Conservation (phyloP, 2,113 vertebrate species). For the Rhineura floridana region DNA sequence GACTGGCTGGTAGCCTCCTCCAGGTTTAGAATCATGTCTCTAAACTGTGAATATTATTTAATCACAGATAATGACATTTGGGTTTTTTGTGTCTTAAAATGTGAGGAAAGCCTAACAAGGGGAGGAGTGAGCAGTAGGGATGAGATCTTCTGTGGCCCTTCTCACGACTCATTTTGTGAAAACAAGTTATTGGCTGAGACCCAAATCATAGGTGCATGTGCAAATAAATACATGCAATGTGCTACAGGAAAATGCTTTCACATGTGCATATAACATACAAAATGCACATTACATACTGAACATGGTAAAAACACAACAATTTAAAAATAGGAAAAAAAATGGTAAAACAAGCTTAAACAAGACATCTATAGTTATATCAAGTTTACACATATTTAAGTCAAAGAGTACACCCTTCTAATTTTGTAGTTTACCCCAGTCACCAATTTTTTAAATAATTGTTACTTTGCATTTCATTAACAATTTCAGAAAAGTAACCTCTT, state of each 20-base stretch:
- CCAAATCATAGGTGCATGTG: not conserved
- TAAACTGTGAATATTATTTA: not conserved
- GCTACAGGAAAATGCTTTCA: not conserved
- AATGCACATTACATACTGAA: too few species aligned
- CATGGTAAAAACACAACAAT: too few species aligned
- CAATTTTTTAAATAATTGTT: too few species aligned
- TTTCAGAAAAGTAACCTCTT: too few species aligned
- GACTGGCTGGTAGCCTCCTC: not conserved
- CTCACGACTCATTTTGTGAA: not conserved
- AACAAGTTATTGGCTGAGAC: not conserved
- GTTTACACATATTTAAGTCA: too few species aligned
- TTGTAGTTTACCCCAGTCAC: too few species aligned
- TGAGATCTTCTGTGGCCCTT: not conserved
- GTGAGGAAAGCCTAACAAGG: not conserved
- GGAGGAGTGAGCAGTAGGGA: not conserved
- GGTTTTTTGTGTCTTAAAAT: not conserved
- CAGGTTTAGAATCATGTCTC: not conserved
- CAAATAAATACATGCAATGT: not conserved
- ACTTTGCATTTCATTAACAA: too few species aligned
- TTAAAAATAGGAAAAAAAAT: too few species aligned
- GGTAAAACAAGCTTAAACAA: too few species aligned
- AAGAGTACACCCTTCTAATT: too few species aligned
- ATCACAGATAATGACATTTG: not conserved
- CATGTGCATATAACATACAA: too few species aligned
- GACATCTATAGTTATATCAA: too few species aligned